Base-by-base conservation (phyloP, 2,113 vertebrate species). In the Elachura formosa region DNA sequence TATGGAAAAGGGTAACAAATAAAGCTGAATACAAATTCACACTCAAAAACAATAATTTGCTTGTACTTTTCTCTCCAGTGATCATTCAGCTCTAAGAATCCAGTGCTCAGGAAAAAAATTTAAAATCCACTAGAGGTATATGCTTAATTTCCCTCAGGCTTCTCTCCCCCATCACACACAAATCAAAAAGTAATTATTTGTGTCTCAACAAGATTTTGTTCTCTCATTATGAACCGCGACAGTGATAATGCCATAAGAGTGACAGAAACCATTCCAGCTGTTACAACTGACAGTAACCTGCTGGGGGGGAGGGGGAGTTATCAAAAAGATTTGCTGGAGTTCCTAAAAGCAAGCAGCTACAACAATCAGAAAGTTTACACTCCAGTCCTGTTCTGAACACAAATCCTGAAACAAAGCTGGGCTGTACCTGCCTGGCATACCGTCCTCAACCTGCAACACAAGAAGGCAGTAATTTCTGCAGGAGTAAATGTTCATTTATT, bases 121-220 rank as follows among this genome's bases (percentile, higher is more conserved):
- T n/a, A 25, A 83, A 75, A 82, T 38, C 34, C 25, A 48, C 19
- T 46, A 48, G 63, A n/a, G 31, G 11, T 77, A 77, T 88, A 80
- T 74, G 67, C 15, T 77, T 91, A 52, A 87, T 96, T 96, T 91
- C 87, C 82, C 68, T 75, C 52, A 90, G 78, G 59, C 40, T 80
- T 83, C 63, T 90, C 18, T 74, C 55, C 75, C 68, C 59, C 55
- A 67, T n/a, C 62, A 61, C 0, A 0, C 34, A 74, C 63, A 93
- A 93, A 83, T 83, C 40, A 94, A 91, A 81, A 85, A 67, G 51
- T 71, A 90, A 90, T 91, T 91, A 59, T 87, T 77, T 73, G 86
- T 92, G 58, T 86, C 67, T 77, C 72, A 77, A 66, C 33, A 49
- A 69, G 78, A 84, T 88, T 94, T 93, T 38, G n/a, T 73, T 84